Conservation (phyloP, 2,888 invertebrate genomes). For the Sarcophaga rosellei region DNA sequence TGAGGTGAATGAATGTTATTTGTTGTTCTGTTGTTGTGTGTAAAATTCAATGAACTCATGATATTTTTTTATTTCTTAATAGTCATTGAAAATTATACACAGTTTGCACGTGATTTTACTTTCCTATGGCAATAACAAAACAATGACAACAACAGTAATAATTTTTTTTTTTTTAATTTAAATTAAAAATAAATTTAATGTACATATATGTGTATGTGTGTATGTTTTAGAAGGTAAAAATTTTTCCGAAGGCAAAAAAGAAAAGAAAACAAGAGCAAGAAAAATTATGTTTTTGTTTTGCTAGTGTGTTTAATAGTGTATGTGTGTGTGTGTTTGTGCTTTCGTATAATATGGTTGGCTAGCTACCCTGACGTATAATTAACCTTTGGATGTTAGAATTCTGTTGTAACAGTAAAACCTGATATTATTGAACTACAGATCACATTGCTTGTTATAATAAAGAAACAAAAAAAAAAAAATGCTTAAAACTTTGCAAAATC, state of each 20-base stretch:
- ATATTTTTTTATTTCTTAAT: constrained; percentile 28
- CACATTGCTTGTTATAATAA: too few species aligned
- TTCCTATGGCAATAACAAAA: constrained; percentile 26
- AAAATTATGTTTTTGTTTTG: not conserved
- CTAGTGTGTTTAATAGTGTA: too few species aligned
- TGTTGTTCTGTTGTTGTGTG: not conserved
- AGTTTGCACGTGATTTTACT: constrained; percentile 49
- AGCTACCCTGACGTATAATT: constrained; percentile 26
- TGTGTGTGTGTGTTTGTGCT: too few species aligned
- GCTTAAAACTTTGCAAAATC: too few species aligned
- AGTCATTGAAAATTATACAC: constrained; percentile 34
- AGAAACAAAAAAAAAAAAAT: too few species aligned
- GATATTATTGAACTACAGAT: not conserved
- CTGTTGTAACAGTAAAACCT: not conserved
- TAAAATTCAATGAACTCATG: constrained; percentile 55
- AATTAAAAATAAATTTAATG: constrained; percentile 9
- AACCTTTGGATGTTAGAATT: constrained; percentile 10
- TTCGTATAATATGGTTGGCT: too few species aligned
- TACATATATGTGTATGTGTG: too few species aligned
- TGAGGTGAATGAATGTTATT: not conserved
- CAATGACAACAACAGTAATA: constrained; percentile 32
- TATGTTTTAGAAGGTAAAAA: too few species aligned
- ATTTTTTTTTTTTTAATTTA: not conserved
- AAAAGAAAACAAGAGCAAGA: not conserved
- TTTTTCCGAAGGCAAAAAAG: not conserved